phyloP scores from a whole-genome alignment of 2,888 invertebrate genomes.

The Synanthedon myopaeformis region DNA sequence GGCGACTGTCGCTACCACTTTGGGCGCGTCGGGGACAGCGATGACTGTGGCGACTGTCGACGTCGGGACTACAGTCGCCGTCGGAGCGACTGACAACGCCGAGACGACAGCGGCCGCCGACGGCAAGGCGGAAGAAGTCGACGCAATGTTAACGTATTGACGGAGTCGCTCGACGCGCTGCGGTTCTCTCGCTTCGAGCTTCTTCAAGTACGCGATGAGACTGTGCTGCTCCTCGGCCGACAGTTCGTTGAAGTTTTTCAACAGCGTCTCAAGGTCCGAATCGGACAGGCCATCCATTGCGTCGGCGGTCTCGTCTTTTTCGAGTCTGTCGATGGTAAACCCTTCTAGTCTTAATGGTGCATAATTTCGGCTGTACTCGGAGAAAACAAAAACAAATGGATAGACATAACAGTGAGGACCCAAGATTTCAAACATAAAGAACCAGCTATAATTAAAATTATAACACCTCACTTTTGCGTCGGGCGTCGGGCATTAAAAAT shows the following conservation, averaged over 20 bases:
- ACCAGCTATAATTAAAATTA: no score
- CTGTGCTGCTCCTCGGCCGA: constrained; percentile 86
- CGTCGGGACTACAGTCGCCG: constrained; percentile 2
- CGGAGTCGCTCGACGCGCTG: constrained; percentile 81
- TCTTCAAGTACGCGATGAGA: constrained; percentile 83
- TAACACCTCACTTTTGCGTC: no score
- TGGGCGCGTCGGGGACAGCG: neutral
- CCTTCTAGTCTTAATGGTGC: no score
- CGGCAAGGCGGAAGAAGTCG: constrained; percentile 5
- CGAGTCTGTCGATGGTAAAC: no score
- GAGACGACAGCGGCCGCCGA: constrained; percentile 5
- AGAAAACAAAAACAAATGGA: no score
- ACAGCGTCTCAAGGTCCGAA: constrained; percentile 80
- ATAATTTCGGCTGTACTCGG: no score
- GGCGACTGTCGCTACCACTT: neutral
- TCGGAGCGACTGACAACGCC: constrained; percentile 2
- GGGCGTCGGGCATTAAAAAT: no score
- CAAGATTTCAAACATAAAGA: no score
- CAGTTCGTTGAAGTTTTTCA: constrained; percentile 83
- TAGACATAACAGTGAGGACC: no score
- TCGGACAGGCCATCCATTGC: constrained; percentile 83
- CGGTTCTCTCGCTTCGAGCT: constrained; percentile 82
- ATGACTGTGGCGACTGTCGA: neutral
- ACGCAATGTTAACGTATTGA: constrained; percentile 76
- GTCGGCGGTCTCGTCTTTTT: constrained; percentile 36